Base-by-base conservation (phyloP, 2,113 vertebrate genomes). In the Notiomystis cincta region DNA sequence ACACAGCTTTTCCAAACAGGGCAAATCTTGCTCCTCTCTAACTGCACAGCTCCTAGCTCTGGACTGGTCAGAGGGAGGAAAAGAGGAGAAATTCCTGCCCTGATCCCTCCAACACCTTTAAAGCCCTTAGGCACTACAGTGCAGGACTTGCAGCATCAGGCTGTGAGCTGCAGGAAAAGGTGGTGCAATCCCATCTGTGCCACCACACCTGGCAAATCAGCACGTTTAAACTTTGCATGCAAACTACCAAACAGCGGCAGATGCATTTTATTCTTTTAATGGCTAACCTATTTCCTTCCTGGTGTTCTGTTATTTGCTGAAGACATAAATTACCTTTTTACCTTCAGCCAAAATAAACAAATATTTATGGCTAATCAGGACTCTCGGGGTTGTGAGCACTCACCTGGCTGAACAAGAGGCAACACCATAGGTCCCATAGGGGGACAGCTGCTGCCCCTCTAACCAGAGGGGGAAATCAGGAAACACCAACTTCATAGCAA, bases 391-490 rank as follows among this genome's bases (percentile, higher is more conserved):
- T 51, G 45, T 2, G 50, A 76, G 50, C 0, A 0, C 38, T 81
- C 58, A 72, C 66, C 37, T 65, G 37, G 9, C 67, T 28, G 24
- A 84, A n/a, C 20, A 30, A 47, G 19, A 56, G 35, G 38, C 28
- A 56, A 37, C 0, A 0, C 33, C 1, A 0, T 5, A 9, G 1
- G 1, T 45, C 28, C 33, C 28, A 47, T 0, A 1, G 40, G 31
- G 22, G 28, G 23, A n/a, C 30, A 28, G 37, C 75, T 4, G 0
- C 70, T 71, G 48, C 4, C 6, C 65, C 44, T 82, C 50, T 27
- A 37, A 38, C 9, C 42, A 28, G 53, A 53, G 40, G 28, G 86
- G 10, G 48, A 88, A 79, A 90, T 23, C 45, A 38, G 79, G 16
- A 86, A 77, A 84, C 30, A 35, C 16, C 47, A 54, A 50, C 15